Percentiles rank a stretch among this genome's conserved stretches.
These are phyloP conservation scores for Cotesia congregata DNA, from an alignment of 2,888 invertebrate species.

Conservation along the genomic window DNA sequence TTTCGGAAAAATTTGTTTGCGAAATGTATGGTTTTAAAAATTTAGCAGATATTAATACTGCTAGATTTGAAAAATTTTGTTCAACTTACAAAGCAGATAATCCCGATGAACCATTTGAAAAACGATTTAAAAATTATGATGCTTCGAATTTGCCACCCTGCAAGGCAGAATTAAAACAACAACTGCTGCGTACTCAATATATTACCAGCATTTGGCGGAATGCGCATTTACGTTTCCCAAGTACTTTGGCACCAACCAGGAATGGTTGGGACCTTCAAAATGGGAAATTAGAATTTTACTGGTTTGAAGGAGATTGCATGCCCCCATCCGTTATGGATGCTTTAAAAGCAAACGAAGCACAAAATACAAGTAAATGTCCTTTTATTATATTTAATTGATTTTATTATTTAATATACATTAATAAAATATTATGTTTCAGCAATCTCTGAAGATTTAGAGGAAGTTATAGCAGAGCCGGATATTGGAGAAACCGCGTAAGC, in stretches of 20 bases:
- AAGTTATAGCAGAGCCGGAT: no score
- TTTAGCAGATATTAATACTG: constrained; percentile 10
- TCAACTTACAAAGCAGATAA: constrained; percentile 28
- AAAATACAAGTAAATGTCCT: no score
- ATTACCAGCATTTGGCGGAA: constrained; percentile 39
- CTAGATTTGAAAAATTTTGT: constrained; percentile 33
- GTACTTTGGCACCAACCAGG: background rate
- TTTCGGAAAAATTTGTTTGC: constrained; percentile 12
- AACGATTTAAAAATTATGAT: constrained; percentile 23
- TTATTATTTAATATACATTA: no score
- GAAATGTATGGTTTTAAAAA: constrained; percentile 12
- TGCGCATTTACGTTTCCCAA: constrained; percentile 34
- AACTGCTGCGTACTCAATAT: constrained; percentile 39
- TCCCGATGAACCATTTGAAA: constrained; percentile 19
- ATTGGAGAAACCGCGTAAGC: no score
- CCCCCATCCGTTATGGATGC: no score
- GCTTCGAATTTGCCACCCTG: constrained; percentile 40
- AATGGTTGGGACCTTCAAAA: constrained; percentile 4
- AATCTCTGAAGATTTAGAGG: no score
- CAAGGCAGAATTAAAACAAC: constrained; percentile 39
- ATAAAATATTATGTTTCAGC: no score
- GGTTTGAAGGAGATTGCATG: no score
- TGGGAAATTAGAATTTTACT: no score
- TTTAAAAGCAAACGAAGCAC: no score
- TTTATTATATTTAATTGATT: no score